A percentile compares a stretch with the other conserved stretches of the same genome.
These are phyloP conservation scores for Kradibia gibbosae DNA, from an alignment of 1,140 invertebrate genomes.

Conservation along the genomic window DNA sequence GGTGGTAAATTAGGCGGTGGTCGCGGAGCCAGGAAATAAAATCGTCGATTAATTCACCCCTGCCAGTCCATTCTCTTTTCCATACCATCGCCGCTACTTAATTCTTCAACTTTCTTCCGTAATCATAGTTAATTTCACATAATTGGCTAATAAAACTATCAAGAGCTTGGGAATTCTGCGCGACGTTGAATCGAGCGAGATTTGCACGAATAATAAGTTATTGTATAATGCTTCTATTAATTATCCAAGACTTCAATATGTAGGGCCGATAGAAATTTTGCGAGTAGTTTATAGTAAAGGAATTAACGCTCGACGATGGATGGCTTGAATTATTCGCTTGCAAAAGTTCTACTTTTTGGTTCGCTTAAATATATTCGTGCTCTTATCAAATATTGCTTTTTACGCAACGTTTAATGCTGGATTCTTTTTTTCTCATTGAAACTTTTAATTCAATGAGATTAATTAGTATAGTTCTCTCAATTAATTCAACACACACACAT, in stretches of 20 bases:
- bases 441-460: no score
- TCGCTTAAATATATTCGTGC: neutral
- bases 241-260: no score
- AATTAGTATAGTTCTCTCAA: no score
- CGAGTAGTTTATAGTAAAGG: no score
- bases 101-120: neutral
- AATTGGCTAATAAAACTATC: conserved; percentile 35
- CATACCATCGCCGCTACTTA: neutral
- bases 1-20: neutral
- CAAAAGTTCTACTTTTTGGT: neutral
- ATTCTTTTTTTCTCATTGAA: neutral
- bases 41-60: conserved; percentile 33
- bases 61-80: neutral
- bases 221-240: neutral
- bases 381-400: neutral
- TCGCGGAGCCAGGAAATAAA: conserved; percentile 20
- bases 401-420: neutral
- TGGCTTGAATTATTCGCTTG: neutral
- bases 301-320: neutral
- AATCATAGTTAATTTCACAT: conserved; percentile 3
- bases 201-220: neutral
- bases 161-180: neutral
- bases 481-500: no score
- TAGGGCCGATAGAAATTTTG: no score
- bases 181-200: neutral